Percentiles rank a stretch among this genome's conserved stretches.
Evolutionary conservation across 2,113 vertebrate genomes (phyloP).

Genomic region (Lagenorhynchus albirostris): DNA sequence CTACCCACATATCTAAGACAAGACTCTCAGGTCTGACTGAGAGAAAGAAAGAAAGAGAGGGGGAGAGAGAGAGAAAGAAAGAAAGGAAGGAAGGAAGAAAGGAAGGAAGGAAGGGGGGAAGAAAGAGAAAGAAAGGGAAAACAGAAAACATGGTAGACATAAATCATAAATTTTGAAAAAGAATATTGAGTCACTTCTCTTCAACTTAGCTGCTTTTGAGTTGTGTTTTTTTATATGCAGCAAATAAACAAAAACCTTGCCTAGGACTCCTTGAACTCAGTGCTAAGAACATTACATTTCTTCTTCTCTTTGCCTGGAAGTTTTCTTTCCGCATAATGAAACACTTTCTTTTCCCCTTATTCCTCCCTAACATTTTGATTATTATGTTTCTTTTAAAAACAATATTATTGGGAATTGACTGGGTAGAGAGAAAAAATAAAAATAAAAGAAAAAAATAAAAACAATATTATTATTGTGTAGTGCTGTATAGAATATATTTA

Average conservation of each 20-base stretch:
- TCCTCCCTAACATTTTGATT: not conserved
- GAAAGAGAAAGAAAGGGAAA: not conserved
- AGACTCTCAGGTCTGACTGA: not conserved
- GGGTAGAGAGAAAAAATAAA: too few relatives aligned
- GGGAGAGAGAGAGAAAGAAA: too few relatives aligned
- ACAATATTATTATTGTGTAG: not conserved
- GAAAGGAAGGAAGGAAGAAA: too few relatives aligned
- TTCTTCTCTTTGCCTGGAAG: not conserved
- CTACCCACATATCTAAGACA: not conserved
- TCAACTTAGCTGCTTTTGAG: not conserved
- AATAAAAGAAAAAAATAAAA: not conserved
- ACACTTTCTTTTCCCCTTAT: not conserved
- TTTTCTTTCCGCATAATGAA: not conserved
- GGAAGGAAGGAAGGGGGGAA: too few relatives aligned
- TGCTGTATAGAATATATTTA: not conserved
- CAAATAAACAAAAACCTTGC: fast-evolving
- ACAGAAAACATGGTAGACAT: not conserved
- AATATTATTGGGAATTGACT: not conserved
- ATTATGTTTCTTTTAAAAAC: not conserved
- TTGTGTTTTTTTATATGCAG: not conserved
- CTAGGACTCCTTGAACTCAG: not conserved
- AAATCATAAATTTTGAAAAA: not conserved
- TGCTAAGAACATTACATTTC: not conserved
- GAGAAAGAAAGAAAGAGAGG: not conserved
- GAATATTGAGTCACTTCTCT: not conserved